phyloP scores from a whole-genome alignment of 1,140 invertebrate species.

The Atta colombica region DNA sequence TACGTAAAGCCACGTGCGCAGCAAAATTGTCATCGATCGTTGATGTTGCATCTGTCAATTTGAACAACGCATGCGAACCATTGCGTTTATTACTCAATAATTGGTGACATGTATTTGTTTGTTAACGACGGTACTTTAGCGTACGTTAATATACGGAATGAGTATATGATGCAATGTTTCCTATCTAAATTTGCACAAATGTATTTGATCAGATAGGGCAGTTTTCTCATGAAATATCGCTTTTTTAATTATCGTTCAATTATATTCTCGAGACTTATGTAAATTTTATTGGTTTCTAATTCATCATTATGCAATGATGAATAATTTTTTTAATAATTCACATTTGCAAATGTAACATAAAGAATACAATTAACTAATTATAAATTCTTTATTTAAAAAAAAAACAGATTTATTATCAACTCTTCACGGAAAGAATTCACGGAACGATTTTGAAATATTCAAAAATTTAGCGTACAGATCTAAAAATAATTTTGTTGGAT shows the following conservation, averaged over 20 bases:
- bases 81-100: conserved; percentile 26
- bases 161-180: neutral
- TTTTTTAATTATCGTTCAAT: neutral
- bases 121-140: conserved; percentile 24
- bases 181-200: conserved; percentile 14
- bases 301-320: neutral
- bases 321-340: too few species aligned
- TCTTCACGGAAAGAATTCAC: too few species aligned
- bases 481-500: too few species aligned
- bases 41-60: neutral
- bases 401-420: too few species aligned
- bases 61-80: neutral
- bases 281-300: neutral
- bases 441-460: too few species aligned
- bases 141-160: neutral
- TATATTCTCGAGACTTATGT: neutral
- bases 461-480: too few species aligned
- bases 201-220: neutral
- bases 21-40: conserved; percentile 8
- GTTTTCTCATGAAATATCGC: neutral
- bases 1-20: neutral
- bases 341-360: too few species aligned
- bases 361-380: too few species aligned
- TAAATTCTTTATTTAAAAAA: too few species aligned
- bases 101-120: conserved; percentile 3